These are phyloP conservation scores for Furnarius figulus DNA, from an alignment of 2,113 vertebrate species.

Conservation along the genomic window DNA sequence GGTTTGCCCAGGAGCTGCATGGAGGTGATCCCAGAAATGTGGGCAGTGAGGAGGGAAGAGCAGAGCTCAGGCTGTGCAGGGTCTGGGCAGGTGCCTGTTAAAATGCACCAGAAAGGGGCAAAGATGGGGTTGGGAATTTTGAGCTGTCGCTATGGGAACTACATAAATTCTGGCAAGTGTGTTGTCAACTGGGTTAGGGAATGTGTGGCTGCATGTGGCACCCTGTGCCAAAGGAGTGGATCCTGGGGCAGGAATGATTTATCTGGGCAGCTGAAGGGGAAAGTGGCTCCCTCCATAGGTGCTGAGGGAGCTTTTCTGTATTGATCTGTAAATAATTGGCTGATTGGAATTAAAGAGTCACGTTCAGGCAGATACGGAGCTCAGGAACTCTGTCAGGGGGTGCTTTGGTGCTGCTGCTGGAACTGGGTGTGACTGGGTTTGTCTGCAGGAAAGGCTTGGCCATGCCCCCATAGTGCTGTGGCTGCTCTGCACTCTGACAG, in stretches of 20 bases:
- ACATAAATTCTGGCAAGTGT: background rate
- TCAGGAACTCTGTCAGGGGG: accelerated
- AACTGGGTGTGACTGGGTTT: slow-evolving; percentile 25
- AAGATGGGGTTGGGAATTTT: background rate
- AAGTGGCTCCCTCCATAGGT: background rate
- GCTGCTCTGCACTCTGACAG: background rate
- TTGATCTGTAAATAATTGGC: slow-evolving; percentile 35
- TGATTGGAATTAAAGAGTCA: slow-evolving; percentile 39
- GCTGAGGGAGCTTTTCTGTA: background rate
- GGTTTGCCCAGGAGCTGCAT: background rate
- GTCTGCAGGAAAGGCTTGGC: background rate
- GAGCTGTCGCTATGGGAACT: slow-evolving; percentile 61
- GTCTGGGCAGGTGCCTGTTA: background rate
- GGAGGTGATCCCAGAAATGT: background rate
- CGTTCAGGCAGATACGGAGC: background rate
- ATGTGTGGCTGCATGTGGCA: slow-evolving; percentile 28
- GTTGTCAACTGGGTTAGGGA: slow-evolving; percentile 30
- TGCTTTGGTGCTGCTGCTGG: background rate
- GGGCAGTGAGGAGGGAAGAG: background rate
- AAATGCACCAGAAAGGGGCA: background rate
- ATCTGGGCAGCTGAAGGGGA: slow-evolving; percentile 43
- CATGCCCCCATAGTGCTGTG: background rate
- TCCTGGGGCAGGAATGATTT: slow-evolving; percentile 33
- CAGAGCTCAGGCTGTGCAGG: background rate
- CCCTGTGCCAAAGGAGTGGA: slow-evolving; percentile 44